Evolutionary conservation across 2,113 vertebrate species (phyloP), one percentile per base, ranked within the genome.

Genomic region (Rhodinocichla rosea): DNA sequence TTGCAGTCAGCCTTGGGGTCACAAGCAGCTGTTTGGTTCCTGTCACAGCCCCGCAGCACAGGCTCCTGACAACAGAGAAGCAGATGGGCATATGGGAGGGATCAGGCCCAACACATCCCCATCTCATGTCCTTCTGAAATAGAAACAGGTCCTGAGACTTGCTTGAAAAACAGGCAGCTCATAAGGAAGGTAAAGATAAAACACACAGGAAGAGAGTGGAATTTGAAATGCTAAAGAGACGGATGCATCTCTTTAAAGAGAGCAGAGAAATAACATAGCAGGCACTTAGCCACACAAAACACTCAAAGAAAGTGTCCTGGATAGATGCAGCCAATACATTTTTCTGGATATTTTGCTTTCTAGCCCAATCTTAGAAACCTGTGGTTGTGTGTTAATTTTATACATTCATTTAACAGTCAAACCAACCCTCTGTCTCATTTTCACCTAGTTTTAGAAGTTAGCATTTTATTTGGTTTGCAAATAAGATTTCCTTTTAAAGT

Each of bases 401-500:
- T 27, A 21, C 9, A 60, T 53, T 44, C 23, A 53, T 85, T 69
- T 68, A 80, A 37, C 59, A 59, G 50, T 59, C 45, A 92, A 64
- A 82, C 14, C 45, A 75, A 33, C 7, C 10, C 53, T 68, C 62
- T 56, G 10, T 42, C 64, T 83, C 53, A 39, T 57, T 87, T 95
- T 79, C 83, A 74, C 39, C 27, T 50, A 45, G 59, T 57, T 95
- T 87, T 69, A 85, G 71, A 94, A 88, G 49, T 9, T 70, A 22
- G 9, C 52, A 35, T 89, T 95, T 60, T 26, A 74, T 90, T 95
- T 95, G 65, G n/a, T 85, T 95, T 89, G 49, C 57, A 92, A 87
- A 89, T 87, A 52, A 65, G 45, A 37, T 56, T 79, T 85, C 60
- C 27, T 85, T 82, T 82, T 75, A 68, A 79, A 73, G 26, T 49